phyloP scores from a whole-genome alignment of 2,797 vertebrate species.

The Neomorphus geoffroyi region DNA sequence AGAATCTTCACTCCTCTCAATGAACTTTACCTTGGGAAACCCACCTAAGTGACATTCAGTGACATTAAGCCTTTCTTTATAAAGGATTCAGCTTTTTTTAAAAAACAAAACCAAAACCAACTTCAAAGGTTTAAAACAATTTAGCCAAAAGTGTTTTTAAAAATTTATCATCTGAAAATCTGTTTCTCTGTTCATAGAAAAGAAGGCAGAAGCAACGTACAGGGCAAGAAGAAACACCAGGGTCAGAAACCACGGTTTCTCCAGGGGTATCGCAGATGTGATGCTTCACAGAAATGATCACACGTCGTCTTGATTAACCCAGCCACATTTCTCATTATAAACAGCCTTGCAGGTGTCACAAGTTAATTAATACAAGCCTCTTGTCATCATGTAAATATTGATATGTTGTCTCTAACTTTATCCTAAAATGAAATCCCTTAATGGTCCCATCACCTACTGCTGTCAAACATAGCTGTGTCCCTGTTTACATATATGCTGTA shows the following conservation, averaged over 20 bases:
- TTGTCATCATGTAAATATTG: constrained; percentile 54
- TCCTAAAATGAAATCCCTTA: not conserved
- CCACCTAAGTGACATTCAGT: not conserved
- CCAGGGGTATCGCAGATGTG: constrained; percentile 43
- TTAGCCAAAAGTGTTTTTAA: not conserved
- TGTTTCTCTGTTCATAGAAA: not conserved
- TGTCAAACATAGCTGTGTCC: not conserved
- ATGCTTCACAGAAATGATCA: constrained; percentile 51
- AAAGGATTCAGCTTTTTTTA: not conserved
- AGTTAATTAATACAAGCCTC: constrained; percentile 62
- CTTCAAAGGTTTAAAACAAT: not conserved
- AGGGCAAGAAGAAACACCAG: not conserved
- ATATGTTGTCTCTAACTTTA: constrained; percentile 40
- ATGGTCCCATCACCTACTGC: not conserved
- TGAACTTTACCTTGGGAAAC: not conserved
- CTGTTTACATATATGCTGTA: not conserved
- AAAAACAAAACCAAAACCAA: not conserved
- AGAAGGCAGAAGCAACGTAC: not conserved
- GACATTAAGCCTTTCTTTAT: not conserved
- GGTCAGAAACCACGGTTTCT: not conserved
- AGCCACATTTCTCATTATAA: constrained; percentile 48
- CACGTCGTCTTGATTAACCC: constrained; percentile 40
- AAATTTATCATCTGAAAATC: not conserved
- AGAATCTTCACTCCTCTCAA: not conserved
- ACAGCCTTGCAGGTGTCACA: constrained; percentile 58